Percentiles rank a stretch among this genome's conserved stretches.
phyloP scores from a whole-genome alignment of 2,797 vertebrate genomes.

The Myiothlypis coronata region DNA sequence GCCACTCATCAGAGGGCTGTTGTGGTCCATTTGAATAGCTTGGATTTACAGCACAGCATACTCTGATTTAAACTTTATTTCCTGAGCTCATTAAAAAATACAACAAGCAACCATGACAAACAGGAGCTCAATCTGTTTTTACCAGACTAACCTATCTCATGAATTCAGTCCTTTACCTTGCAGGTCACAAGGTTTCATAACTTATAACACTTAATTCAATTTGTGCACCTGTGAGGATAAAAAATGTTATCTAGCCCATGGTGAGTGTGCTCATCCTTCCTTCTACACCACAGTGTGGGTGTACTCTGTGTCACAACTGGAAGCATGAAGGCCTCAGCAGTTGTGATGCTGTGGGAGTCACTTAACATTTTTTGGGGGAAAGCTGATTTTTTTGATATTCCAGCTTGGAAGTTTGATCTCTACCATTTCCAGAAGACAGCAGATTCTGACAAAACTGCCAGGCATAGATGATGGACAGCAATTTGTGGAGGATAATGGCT shows the following conservation, averaged over 20 bases:
- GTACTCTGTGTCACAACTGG: accelerated
- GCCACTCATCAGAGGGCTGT: neutral
- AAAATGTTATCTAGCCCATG: neutral
- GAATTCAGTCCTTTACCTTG: neutral
- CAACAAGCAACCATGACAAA: neutral
- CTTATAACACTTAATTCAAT: neutral
- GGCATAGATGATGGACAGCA: neutral
- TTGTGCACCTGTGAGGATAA: neutral
- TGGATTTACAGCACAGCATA: neutral
- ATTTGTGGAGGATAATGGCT: neutral
- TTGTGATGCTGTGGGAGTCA: accelerated
- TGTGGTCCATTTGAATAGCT: neutral
- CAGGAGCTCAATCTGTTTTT: neutral
- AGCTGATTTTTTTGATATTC: neutral
- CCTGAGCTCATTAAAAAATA: neutral
- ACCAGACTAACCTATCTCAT: neutral
- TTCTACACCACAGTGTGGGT: accelerated
- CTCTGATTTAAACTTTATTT: neutral
- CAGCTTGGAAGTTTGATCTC: neutral
- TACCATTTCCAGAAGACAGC: neutral
- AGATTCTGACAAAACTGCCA: neutral
- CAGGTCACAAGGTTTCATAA: neutral
- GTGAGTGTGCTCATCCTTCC: neutral
- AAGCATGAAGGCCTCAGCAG: neutral
- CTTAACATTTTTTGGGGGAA: accelerated